Evolutionary conservation across 1,140 invertebrate species (phyloP), one percentile per base, ranked within the genome.

Genomic region (Zaprionus gabonicus): DNA sequence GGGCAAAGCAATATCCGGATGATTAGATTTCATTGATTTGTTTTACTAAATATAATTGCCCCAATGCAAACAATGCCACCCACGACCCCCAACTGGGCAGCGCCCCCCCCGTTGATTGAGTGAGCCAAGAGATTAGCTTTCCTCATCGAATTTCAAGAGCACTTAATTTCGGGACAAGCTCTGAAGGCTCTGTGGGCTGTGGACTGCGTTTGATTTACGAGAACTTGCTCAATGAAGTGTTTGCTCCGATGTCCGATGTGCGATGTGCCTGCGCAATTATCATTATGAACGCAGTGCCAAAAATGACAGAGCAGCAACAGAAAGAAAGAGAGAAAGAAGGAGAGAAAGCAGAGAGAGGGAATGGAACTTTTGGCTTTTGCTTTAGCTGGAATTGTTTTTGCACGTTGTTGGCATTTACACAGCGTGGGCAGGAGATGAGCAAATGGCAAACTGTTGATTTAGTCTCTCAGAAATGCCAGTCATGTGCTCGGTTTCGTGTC

Each of bases 381-480:
- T 38, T 6, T n/a, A n/a, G 49, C 23, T 20, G 56, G 31, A 69
- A 68, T 65, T 57, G 63, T 56, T 46, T 65, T 28, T 49, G 36
- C 58, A 63, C 57, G 51, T 49, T 55, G 79, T 80, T 83, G 57
- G 64, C 65, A 68, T 82, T 82, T 75, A 27, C 75, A 34, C 51
- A 65, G 20, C 64, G 64, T 75, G 49, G 31, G 77, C 15, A 28
- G 59, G 23, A 64, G 64, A 68, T 49, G 57, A 62, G 55, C 28
- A 80, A 80, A 80, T 73, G 84, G 74, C 78, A 87, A 88, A 79
- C 84, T 90, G 84, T 88, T 90, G 84, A 88, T 88, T 84, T 81
- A 69, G 79, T 56, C 71, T 60, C 75, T 74, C 71, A 53, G 58
- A 64, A 78, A 80, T 80, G 77, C 71, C 74, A 49, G 63, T 74